Base-by-base conservation (phyloP, 1,140 invertebrate species). In the Micrasema longulum region DNA sequence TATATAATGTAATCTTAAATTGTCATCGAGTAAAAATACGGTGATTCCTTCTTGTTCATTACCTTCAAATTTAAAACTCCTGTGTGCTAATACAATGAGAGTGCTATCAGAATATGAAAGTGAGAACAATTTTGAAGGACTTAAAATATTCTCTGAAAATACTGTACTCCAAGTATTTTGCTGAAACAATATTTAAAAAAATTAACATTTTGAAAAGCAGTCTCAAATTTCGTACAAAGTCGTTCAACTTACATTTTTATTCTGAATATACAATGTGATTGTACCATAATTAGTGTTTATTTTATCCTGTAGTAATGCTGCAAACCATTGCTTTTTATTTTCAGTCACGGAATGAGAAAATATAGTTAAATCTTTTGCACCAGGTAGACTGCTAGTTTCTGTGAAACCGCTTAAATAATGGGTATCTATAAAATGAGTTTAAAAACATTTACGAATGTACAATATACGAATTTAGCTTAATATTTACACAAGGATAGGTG, bases 1-100 rank as follows among this genome's bases (percentile, higher is more conserved):
- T 10, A 81, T 72, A 60, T 71, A 75, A 53, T 72, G 52, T 16
- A 83, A 53, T 45, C 62, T 70, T 73, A 78, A 74, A 45, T 79
- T 73, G 31, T 55, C 45, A 66, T 76, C 68, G 20, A 80, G 77
- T 16, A 74, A 16, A 71, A 69, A 80, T 45, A 81, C 65, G 16
- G 35, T 41, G 16, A 77, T 57, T 72, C 72, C 77, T 68, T 67
- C 65, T 16, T 20, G 48, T 2, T 65, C 72, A 2, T 23, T 20
- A 67, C 11, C 23, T 52, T 53, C 11, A 52, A 26, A 48, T 62
- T 16, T 60, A 14, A 67, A 45, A 69, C 60, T 76, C 69, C 55
- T 77, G 22, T 57, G 72, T 52, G 75, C 75, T 12, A 78, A 70
- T 12, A 78, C 71, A 66, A 81, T 77, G 26, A 78, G 66, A 10